These are phyloP conservation scores for Hydrozoanthus gracilis DNA, from an alignment of 92 coral and sea anemone genomes.

Conservation along the genomic window DNA sequence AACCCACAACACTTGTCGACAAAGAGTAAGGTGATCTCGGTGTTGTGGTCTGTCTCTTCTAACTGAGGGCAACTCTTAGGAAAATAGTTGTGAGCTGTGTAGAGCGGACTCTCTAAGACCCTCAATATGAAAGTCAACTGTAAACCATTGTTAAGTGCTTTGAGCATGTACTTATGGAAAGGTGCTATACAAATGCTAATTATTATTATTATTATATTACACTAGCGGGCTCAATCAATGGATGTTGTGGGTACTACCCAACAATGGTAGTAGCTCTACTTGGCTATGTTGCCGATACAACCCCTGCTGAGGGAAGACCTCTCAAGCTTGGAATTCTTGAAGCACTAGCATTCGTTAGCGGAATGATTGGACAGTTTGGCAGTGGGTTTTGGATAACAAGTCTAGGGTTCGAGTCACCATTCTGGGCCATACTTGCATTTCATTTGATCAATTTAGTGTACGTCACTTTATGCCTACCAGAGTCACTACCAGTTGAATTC, in stretches of 20 bases:
- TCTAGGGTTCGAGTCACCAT: constrained; percentile 79
- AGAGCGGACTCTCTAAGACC: no score
- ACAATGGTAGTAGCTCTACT: constrained; percentile 80
- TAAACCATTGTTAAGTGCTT: no score
- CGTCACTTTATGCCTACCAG: constrained; percentile 76
- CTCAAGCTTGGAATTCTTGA: constrained; percentile 82
- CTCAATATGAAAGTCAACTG: no score
- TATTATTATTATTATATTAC: background rate
- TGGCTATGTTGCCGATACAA: constrained; percentile 89
- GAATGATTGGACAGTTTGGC: constrained; percentile 75
- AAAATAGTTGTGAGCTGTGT: no score
- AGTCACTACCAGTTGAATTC: constrained; percentile 67
- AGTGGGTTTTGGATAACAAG: constrained; percentile 88
- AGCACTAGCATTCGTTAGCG: constrained; percentile 89
- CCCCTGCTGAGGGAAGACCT: constrained; percentile 69
- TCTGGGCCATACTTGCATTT: constrained; percentile 75
- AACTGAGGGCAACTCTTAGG: no score
- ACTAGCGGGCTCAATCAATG: constrained; percentile 71
- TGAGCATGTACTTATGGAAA: no score
- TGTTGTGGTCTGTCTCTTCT: no score
- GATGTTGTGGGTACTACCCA: constrained; percentile 85
- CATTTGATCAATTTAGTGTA: constrained; percentile 74
- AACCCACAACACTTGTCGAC: no score
- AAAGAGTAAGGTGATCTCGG: no score
- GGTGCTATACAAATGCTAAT: background rate